Conservation (phyloP, 2,113 vertebrate genomes). For the Leucopsar rothschildi region DNA sequence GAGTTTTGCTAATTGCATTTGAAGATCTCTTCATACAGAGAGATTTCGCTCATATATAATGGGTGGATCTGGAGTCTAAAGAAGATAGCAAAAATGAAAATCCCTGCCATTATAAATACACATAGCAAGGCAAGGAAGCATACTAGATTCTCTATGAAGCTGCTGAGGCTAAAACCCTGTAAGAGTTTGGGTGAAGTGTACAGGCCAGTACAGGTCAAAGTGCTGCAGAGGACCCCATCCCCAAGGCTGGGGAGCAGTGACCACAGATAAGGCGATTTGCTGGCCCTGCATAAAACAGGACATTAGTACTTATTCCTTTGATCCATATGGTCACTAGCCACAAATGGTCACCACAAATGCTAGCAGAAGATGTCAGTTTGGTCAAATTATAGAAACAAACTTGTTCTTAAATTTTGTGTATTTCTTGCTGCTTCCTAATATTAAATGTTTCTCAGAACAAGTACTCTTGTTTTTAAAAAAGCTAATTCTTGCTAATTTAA, state of each 20-base stretch:
- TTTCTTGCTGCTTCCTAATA: background rate
- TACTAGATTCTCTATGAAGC: background rate
- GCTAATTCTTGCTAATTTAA: background rate
- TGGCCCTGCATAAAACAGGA: background rate
- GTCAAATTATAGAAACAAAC: background rate
- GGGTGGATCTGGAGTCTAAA: background rate
- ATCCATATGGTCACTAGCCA: background rate
- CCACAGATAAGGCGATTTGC: background rate
- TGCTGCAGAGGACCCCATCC: background rate
- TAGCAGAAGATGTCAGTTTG: background rate
- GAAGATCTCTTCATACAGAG: background rate
- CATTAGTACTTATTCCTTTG: background rate
- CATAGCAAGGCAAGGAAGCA: background rate
- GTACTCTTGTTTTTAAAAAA: background rate
- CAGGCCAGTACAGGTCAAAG: background rate
- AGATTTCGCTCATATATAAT: background rate
- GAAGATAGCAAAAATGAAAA: background rate
- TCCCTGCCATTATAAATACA: background rate
- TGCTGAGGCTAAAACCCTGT: background rate
- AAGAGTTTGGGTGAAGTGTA: background rate
- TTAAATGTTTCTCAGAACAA: background rate
- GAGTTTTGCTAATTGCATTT: background rate
- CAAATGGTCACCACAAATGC: background rate
- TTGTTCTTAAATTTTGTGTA: background rate
- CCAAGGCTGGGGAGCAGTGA: background rate